Percentiles rank a stretch among this genome's conserved stretches.
phyloP scores from a whole-genome alignment of 64 coral and sea anemone genomes.

The Actinia tenebrosa region DNA sequence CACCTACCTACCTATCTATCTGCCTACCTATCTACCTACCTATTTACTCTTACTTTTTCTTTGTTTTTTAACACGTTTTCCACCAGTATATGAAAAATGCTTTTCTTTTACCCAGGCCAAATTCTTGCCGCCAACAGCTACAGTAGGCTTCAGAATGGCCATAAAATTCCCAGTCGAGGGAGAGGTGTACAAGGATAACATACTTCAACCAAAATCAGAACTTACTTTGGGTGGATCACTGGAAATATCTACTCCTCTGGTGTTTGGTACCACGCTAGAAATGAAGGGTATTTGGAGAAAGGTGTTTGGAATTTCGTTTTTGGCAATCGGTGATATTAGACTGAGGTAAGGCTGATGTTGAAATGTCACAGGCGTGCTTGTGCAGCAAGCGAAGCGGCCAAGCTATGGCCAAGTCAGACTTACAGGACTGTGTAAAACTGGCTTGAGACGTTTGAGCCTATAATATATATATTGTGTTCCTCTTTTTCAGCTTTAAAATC shows the following conservation, averaged over 20 bases:
- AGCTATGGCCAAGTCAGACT: no score
- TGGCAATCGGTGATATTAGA: background rate
- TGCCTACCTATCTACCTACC: no score
- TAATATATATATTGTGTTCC: background rate
- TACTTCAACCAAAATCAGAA: slow-evolving; percentile 1
- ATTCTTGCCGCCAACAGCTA: background rate
- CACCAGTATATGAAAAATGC: background rate
- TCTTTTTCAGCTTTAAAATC: background rate
- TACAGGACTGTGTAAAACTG: no score
- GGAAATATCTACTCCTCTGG: slow-evolving; percentile 3
- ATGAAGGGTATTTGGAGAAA: slow-evolving; percentile 16
- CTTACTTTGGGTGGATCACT: background rate
- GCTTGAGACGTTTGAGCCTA: no score
- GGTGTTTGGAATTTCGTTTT: slow-evolving; percentile 4
- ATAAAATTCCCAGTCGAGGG: slow-evolving; percentile 4
- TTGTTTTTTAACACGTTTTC: background rate
- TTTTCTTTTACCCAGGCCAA: background rate
- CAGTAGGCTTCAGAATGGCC: background rate
- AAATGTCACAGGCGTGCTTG: no score
- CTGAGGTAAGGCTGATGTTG: background rate
- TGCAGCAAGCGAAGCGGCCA: no score
- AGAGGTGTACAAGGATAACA: slow-evolving; percentile 17
- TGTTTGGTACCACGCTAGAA: background rate
- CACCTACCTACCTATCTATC: no score
- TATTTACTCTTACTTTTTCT: no score